Evolutionary conservation across 2,113 vertebrate genomes (phyloP), one percentile per base, ranked within the genome.

Genomic region (Tragelaphus scriptus): DNA sequence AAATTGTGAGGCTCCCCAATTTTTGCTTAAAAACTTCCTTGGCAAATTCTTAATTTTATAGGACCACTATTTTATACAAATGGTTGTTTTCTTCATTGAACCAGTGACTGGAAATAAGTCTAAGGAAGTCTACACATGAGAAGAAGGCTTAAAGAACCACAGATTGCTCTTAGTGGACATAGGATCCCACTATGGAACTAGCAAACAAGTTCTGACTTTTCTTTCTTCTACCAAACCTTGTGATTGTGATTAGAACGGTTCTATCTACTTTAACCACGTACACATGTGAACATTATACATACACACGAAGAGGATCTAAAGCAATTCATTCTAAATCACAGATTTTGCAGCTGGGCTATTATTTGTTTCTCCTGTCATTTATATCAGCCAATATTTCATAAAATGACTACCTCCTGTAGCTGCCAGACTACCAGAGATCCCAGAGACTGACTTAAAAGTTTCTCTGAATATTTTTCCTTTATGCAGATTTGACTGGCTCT

Each of bases 21-120:
- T 97, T 97, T 88, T 96, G 32, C 68, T 93, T 95, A 21, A 96
- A 95, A 82, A 96, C 14, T 85, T 32, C 26, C 15, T 49, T 77
- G 56, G 89, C 25, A 93, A 93, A 82, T 89, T 71, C 68, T 89
- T n/a, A 96, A 95, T 93, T 82, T 94, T 86, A 91, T 25, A 49
- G 82, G 91, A 85, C 11, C 1, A 23, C n/a, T 86, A 75, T 87
- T 90, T 90, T 51, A 91, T 65, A 85, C 19, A 88, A 85, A 81
- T 58, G 15, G 0, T 32, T 63, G 61, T 80, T 82, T 55, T 75
- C 28, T 87, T 86, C 14, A 86, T 51, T 91, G 44, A 95, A 80
- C 11, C 32, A 75, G 10, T 91, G 56, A 58, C 61, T 97, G 28
- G 55, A 77, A 95, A 82, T 80, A 61, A 96, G 58, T 81, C 12